Percentiles rank a stretch among this genome's conserved stretches.
phyloP scores from a whole-genome alignment of 2,113 vertebrate species.

The Peucedramus taeniatus region DNA sequence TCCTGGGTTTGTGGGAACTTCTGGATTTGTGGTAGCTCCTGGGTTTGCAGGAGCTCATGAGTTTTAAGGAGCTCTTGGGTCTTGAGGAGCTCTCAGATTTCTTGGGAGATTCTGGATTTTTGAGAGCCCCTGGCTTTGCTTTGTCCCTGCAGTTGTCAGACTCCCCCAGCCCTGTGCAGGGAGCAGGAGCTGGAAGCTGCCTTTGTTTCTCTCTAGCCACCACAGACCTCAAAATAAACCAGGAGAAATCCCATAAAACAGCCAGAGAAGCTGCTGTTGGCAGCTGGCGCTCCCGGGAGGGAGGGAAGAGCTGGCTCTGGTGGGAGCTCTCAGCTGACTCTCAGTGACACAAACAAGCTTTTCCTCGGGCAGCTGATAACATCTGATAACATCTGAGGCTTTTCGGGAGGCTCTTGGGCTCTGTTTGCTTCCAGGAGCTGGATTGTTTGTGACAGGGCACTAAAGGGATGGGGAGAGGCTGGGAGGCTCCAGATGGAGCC shows the following conservation, averaged over 20 bases:
- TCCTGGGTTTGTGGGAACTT: background rate
- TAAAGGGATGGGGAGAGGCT: background rate
- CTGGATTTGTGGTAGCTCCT: background rate
- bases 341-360: constrained; percentile 19
- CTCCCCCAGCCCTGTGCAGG: fast-evolving
- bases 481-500: background rate
- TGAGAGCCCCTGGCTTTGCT: background rate
- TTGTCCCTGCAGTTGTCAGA: background rate
- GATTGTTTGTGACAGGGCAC: background rate
- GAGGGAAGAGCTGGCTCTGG: background rate
- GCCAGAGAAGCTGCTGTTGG: background rate
- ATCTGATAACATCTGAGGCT: background rate
- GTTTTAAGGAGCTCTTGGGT: background rate
- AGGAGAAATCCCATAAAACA: background rate
- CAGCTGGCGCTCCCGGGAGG: background rate
- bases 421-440: background rate
- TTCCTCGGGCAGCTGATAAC: background rate
- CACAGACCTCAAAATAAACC: background rate
- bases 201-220: background rate
- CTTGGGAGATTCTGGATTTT: background rate
- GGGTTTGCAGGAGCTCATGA: background rate
- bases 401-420: background rate
- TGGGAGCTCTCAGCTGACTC: background rate
- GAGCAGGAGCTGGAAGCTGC: background rate
- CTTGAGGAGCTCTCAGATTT: background rate